Evolutionary conservation across 2,888 invertebrate species (phyloP).

Genomic region (Parnassius glacialis): DNA sequence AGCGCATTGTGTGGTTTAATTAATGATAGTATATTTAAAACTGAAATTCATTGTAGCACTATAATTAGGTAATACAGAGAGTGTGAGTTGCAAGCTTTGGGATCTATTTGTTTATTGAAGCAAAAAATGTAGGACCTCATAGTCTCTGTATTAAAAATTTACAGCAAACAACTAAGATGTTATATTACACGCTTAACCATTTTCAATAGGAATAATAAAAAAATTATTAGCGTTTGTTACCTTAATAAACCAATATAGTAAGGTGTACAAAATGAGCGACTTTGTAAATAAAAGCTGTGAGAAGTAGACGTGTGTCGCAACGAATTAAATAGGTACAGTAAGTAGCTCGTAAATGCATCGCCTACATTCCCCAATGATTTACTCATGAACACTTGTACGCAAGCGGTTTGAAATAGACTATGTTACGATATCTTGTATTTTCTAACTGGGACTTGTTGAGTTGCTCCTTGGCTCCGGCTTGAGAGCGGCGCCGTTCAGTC

Average conservation of each 20-base stretch:
- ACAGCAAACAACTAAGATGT: slow-evolving; percentile 4
- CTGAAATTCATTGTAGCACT: slow-evolving; percentile 24
- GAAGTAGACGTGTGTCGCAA: slow-evolving; percentile 16
- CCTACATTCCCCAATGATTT: slow-evolving; percentile 21
- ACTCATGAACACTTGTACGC: slow-evolving; percentile 7
- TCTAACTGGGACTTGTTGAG: slow-evolving; percentile 75
- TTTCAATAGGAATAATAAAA: neutral
- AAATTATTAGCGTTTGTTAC: neutral
- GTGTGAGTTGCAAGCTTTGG: slow-evolving; percentile 27
- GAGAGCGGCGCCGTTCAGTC: slow-evolving; percentile 62
- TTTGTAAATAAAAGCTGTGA: slow-evolving; percentile 13
- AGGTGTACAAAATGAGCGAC: too few species aligned
- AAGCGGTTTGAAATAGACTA: slow-evolving; percentile 13
- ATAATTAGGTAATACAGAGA: slow-evolving; percentile 38
- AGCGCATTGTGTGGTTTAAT: neutral
- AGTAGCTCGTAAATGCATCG: slow-evolving; percentile 24
- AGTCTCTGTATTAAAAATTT: slow-evolving; percentile 22
- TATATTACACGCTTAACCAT: neutral
- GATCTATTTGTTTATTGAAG: slow-evolving; percentile 2
- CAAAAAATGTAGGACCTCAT: slow-evolving; percentile 2
- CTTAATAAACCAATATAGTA: too few species aligned
- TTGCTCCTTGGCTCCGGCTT: slow-evolving; percentile 74
- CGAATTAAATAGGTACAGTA: slow-evolving; percentile 22
- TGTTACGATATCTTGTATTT: slow-evolving; percentile 12
- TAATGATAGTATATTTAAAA: neutral